Base-by-base conservation (phyloP, 2,113 vertebrate species). In the Tachuris rubrigastra region DNA sequence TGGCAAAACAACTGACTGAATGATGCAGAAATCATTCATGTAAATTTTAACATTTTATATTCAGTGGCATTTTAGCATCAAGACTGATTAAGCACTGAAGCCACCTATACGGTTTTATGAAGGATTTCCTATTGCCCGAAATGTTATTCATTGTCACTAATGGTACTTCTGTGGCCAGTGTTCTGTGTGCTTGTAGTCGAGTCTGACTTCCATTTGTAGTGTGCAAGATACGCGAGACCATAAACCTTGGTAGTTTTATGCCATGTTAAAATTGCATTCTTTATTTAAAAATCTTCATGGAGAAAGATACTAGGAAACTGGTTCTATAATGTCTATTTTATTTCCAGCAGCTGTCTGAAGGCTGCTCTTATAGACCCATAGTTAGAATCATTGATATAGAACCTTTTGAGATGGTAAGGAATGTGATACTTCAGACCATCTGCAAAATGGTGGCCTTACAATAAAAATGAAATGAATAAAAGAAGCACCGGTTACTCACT, bases 351-450 rank as follows among this genome's bases (percentile, higher is more conserved):
- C 96, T 97, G 96, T 88, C 93, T 96, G 85, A 95, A 94, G 91
- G 95, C 94, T 97, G 91, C 85, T 96, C 71, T 82, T 94, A 95
- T 91, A 91, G 63, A 98, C 94, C 84, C 79, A 52, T 85, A 84
- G 83, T 96, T 90, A 96, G 85, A 95, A 94, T 96, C 96, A 93
- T 94, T 95, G 97, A 92, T 92, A 84, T 49, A 96, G 97, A 98
- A 87, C 52, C 93, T 96, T 96, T 91, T 67, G 94, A 97, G 96
- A 84, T 93, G 79, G 77, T 95, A 60, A 94, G 97, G 93, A 98
- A 98, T 97, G 83, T 96, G 96, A 97, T 97, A 93, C 96, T 97
- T 97, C 90, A 96, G 96, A 96, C 97, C 96, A 98, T 97, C 98
- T 98, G 98, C 97, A 98, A 98, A 98, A 96, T 95, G 90, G 96